Evolutionary conservation across 2,113 vertebrate species (phyloP), one percentile per base, ranked within the genome.

Genomic region (Physeter macrocephalus): DNA sequence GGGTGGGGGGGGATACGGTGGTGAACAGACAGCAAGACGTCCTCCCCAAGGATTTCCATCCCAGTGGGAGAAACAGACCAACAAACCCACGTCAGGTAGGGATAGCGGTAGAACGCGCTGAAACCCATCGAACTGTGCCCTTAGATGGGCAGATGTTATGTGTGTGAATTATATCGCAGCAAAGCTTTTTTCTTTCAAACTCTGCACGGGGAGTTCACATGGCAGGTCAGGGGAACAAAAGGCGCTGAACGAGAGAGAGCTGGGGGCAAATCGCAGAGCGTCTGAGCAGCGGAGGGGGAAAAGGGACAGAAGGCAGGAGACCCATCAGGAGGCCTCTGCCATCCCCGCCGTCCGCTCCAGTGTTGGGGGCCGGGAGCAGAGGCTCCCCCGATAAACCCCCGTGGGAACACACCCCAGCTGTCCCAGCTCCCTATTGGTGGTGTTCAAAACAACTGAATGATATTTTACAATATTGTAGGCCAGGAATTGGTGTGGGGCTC

Each of bases 31-130:
- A 21, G 18, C 25, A 8, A 7, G 41, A 31, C 7, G 31, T 43
- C 59, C 25, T 23, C 69, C 66, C 66, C 1, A 1, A 15, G 34
- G n/a, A 13, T 41, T 27, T 11, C 39, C n/a, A 8, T n/a, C 59
- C n/a, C 13, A 3, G 0, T 5, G 75, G 77, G 8, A 57, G 15
- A 29, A 18, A 21, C 21, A 29, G 36, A 57, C 46, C 57, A 9
- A 5, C 9, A 43, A 13, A 66, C 2, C 6, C 2, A 54, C 77
- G 36, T 57, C 43, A 49, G 49, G 36, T 3, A 20, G 83, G 46
- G n/a, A n/a, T 4, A 17, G 3, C 11, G 6, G 8, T 13, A 7
- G 8, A 36, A 36, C 18, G 49, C 15, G 6, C 29, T 12, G 15
- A n/a, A 67, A 43, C 46, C 59, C 69, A 34, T 0, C 1, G 1